Evolutionary conservation across 2,888 invertebrate genomes (phyloP).

Genomic region (Tuta absoluta): DNA sequence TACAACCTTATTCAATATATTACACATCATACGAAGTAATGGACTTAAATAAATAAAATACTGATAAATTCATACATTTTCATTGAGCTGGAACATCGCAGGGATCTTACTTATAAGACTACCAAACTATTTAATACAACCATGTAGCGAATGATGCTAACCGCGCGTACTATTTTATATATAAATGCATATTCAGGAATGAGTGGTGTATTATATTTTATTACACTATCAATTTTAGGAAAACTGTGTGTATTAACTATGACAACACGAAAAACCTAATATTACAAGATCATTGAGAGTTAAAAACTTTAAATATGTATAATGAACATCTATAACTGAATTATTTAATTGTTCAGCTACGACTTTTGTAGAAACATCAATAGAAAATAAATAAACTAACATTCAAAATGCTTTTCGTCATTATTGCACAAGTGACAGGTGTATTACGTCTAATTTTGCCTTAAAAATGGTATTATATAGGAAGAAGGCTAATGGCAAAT

Average conservation of each 20-base stretch:
- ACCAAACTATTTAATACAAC: background rate
- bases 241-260: background rate
- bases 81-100: slow-evolving; percentile 33
- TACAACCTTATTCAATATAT: slow-evolving; percentile 4
- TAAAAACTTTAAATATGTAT: background rate
- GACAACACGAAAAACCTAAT: background rate
- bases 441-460: too few species aligned
- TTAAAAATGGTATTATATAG: too few species aligned
- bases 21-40: background rate
- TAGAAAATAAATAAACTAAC: background rate
- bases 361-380: background rate
- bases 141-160: background rate
- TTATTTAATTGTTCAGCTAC: background rate
- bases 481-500: too few species aligned
- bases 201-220: slow-evolving; percentile 12
- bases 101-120: background rate
- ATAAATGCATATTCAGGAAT: slow-evolving; percentile 24
- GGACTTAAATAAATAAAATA: slow-evolving; percentile 39
- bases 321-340: background rate
- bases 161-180: background rate
- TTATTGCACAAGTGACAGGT: too few species aligned
- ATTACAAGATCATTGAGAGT: background rate
- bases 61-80: slow-evolving; percentile 41
- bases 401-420: too few species aligned
- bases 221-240: slow-evolving; percentile 10